phyloP scores from a whole-genome alignment of 2,113 vertebrate genomes.

The Oryzias woworae region DNA sequence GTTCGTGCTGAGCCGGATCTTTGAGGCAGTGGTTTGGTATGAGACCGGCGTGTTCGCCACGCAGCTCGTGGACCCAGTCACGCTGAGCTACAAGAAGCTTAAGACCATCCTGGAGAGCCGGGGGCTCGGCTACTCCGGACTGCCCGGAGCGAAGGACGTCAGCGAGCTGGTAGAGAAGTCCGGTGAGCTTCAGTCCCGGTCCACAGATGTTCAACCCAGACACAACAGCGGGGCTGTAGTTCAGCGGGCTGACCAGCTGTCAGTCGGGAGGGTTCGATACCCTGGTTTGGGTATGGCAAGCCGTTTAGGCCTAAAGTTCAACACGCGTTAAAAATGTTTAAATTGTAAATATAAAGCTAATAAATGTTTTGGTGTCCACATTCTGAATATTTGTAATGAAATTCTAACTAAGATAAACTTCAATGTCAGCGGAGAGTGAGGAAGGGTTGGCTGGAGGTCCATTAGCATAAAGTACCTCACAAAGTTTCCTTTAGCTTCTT shows the following conservation, averaged over 20 bases:
- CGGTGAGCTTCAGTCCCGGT: constrained; percentile 62
- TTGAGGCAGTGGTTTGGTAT: constrained; percentile 95
- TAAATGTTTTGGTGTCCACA: too few species aligned
- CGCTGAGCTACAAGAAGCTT: constrained; percentile 90
- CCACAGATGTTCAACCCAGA: not conserved
- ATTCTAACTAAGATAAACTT: too few species aligned
- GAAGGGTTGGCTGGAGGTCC: too few species aligned
- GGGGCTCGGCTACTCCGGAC: constrained; percentile 88
- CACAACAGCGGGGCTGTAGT: accelerated
- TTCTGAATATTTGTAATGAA: too few species aligned
- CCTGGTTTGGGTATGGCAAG: not conserved
- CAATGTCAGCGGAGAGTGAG: too few species aligned
- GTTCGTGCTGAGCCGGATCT: constrained; percentile 89
- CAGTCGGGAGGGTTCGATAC: too few species aligned
- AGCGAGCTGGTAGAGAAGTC: constrained; percentile 92
- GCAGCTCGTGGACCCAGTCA: constrained; percentile 93
- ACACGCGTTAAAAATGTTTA: too few species aligned
- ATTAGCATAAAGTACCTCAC: too few species aligned
- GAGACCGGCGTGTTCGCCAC: constrained; percentile 92
- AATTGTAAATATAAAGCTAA: too few species aligned
- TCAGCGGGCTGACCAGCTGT: too few species aligned
- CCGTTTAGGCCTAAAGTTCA: too few species aligned
- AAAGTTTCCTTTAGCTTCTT: too few species aligned
- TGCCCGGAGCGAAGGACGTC: constrained; percentile 91
- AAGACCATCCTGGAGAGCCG: constrained; percentile 93